Percentiles rank a stretch among this genome's conserved stretches.
These are phyloP conservation scores for Rhinatrema bivittatum DNA, from an alignment of 2,797 vertebrate species.

Conservation along the genomic window DNA sequence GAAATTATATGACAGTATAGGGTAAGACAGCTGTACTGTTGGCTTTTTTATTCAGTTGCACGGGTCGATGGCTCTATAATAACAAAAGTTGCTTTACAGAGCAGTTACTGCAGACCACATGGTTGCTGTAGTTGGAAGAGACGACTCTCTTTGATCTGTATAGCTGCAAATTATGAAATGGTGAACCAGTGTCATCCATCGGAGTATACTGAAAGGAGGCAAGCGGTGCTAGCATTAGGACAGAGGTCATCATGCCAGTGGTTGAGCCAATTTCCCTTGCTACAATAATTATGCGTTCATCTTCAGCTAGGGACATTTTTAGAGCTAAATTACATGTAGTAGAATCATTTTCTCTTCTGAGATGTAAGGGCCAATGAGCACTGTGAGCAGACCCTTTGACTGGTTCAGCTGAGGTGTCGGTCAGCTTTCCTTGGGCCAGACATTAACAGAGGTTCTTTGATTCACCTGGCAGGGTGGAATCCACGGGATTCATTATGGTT, in stretches of 20 bases:
- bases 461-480: no score
- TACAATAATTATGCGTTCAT: neutral
- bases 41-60: neutral
- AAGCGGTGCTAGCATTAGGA: neutral
- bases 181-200: neutral
- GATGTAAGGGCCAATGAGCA: no score
- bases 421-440: no score
- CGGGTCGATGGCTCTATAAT: neutral
- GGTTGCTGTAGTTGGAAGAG: conserved; percentile 8
- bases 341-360: no score
- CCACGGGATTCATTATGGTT: no score
- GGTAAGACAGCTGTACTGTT: neutral
- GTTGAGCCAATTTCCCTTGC: neutral
- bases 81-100: neutral
- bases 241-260: neutral
- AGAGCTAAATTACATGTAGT: no score
- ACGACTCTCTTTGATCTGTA: conserved; percentile 7
- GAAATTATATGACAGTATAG: conserved; percentile 1
- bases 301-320: neutral
- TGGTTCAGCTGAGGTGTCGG: no score
- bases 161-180: neutral
- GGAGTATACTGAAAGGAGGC: conserved; percentile 1
- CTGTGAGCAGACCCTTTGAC: no score
- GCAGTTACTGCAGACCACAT: neutral
- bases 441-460: no score